Base-by-base conservation (phyloP, 2,113 vertebrate species). In the Scartelaos histophorus region DNA sequence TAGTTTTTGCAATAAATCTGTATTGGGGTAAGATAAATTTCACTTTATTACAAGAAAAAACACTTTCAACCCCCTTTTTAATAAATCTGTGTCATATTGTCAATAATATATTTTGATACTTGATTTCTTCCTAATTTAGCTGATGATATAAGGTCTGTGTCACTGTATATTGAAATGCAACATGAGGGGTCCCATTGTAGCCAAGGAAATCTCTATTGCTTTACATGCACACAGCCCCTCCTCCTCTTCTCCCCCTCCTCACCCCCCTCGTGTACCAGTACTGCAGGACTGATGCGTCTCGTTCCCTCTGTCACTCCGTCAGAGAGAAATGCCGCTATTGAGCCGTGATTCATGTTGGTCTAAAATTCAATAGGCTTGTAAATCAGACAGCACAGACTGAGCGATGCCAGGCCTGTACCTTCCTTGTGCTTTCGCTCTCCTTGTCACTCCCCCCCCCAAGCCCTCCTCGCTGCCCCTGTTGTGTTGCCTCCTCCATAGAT, bases 361-460 rank as follows among this genome's bases (percentile, higher is more conserved):
- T 88, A 85, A 91, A 89, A 89, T 88, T 85, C 85, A 90, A 91
- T 89, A 84, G 84, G 85, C 84, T 87, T 89, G 87, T 89, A 90
- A 91, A 90, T 91, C 87, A 90, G 88, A 86, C 76, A 35, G 82
- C 85, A 54, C 67, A 66, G 72, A 70, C 81, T 84, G 81, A 86
- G 58, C 60, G 69, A 84, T 85, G 79, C 75, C 78, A 80, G 65
- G 72, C 53, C 76, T 75, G 24, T 58, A 64, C 56, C 57, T 65
- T 64, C 24, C 64, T 58, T 25, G 54, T 22, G 56, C 24, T 66
- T 66, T 47, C 58, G 34, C 43, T 73, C 80, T 77, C 17, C 60
- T 68, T 78, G 77, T 76, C 78, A 71, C 61, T 29, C 29, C 56
- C 53, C 56, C 53, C 45, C 24, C 64, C 53, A 60, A 61, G 64